Evolutionary conservation across 2,113 vertebrate species (phyloP).

Genomic region (Megaceryle maxima): DNA sequence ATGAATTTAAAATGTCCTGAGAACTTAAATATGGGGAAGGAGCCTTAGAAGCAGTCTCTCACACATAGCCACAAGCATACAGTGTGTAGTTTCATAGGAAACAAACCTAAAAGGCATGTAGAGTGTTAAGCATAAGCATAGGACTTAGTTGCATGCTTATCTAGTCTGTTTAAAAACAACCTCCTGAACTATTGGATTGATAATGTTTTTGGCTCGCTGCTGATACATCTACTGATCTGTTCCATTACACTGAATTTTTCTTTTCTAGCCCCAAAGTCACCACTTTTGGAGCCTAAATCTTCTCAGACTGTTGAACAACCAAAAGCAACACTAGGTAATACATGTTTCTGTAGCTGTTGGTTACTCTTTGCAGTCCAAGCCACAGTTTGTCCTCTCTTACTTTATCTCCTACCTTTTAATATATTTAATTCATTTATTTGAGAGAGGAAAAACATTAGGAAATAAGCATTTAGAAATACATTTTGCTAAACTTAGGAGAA

Average conservation of each 20-base stretch:
- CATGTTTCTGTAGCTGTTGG: not conserved
- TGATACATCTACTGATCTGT: not conserved
- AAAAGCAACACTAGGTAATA: conserved; percentile 53
- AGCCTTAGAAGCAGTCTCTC: not conserved
- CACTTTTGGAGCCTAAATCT: conserved; percentile 42
- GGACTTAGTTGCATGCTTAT: not conserved
- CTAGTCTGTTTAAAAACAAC: not conserved
- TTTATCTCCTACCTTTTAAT: not conserved
- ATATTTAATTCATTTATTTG: not conserved
- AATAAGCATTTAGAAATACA: not conserved
- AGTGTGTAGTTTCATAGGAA: not conserved
- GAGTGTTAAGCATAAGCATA: not conserved
- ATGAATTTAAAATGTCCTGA: not conserved
- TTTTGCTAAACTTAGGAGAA: not conserved
- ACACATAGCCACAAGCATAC: not conserved
- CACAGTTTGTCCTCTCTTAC: not conserved
- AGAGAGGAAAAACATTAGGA: not conserved
- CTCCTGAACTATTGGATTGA: not conserved
- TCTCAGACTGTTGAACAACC: conserved; percentile 36
- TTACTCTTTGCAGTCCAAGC: not conserved
- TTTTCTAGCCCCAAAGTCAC: conserved; percentile 52
- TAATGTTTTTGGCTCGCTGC: not conserved
- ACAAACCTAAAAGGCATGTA: not conserved
- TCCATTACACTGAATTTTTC: not conserved
- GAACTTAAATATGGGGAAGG: not conserved